Percentiles rank a stretch among this genome's conserved stretches.
These are phyloP conservation scores for Urocitellus parryii DNA, from an alignment of 2,113 vertebrate species.

Conservation along the genomic window DNA sequence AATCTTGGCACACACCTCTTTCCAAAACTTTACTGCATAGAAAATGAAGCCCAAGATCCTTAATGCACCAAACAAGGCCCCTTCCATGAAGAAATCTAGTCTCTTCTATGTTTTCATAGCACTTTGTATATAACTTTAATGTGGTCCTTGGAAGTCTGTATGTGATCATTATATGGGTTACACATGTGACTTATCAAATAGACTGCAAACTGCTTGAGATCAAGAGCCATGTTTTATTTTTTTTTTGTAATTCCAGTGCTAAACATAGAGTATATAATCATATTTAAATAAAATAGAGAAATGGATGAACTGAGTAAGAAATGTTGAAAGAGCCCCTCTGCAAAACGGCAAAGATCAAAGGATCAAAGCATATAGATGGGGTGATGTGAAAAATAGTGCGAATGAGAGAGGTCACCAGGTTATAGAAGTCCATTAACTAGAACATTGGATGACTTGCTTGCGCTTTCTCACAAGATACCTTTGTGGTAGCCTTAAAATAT, in stretches of 20 bases:
- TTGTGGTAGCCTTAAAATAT: constrained; percentile 36
- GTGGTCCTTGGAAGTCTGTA: not conserved
- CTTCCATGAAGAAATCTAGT: not conserved
- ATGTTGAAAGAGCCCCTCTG: constrained; percentile 21
- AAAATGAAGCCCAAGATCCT: not conserved
- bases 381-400: constrained; percentile 36
- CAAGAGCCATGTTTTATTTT: not conserved
- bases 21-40: not conserved
- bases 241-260: not conserved
- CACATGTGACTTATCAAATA: not conserved
- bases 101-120: not conserved
- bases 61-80: not conserved
- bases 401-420: constrained; percentile 38
- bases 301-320: not conserved
- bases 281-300: constrained; percentile 55
- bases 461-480: not conserved
- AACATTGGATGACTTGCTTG: not conserved
- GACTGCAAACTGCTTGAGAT: not conserved
- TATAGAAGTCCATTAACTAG: constrained; percentile 31
- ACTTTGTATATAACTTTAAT: not conserved
- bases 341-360: constrained; percentile 51
- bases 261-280: not conserved
- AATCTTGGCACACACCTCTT: not conserved
- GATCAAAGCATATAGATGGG: not conserved
- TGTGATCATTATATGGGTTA: not conserved